These are phyloP conservation scores for Cabera pusaria DNA, from an alignment of 2,888 invertebrate species.

Conservation along the genomic window DNA sequence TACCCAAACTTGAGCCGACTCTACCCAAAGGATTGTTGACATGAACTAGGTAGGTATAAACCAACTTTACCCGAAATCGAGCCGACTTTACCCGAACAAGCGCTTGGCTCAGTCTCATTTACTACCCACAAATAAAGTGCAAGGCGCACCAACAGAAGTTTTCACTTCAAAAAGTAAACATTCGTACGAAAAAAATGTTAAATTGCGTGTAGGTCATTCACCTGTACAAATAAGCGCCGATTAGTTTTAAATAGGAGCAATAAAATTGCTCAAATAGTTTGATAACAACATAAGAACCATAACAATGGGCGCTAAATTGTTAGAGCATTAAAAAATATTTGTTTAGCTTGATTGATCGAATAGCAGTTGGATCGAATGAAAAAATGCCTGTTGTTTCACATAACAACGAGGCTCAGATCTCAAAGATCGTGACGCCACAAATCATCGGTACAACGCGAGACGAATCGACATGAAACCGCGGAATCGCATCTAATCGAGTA, in stretches of 20 bases:
- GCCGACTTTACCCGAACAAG: no score
- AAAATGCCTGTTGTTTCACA: slow-evolving; percentile 42
- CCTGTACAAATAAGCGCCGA: no score
- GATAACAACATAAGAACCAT: slow-evolving; percentile 8
- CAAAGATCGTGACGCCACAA: slow-evolving; percentile 61
- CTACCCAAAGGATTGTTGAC: no score
- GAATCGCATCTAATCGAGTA: slow-evolving; percentile 51
- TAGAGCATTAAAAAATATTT: slow-evolving; percentile 17
- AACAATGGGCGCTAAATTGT: slow-evolving; percentile 13
- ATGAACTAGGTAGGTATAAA: no score
- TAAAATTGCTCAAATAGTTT: slow-evolving; percentile 1
- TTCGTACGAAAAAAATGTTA: no score
- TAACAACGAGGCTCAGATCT: slow-evolving; percentile 46
- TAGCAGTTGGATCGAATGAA: slow-evolving; percentile 29
- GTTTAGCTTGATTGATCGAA: slow-evolving; percentile 25
- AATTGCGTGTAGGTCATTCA: no score
- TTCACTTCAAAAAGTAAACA: no score
- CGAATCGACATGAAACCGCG: slow-evolving; percentile 65
- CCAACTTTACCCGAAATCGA: no score
- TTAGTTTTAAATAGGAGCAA: neutral
- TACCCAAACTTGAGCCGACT: no score
- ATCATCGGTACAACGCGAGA: slow-evolving; percentile 60
- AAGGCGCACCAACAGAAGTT: no score
- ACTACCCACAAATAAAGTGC: no score
- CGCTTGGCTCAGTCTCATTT: no score